These are phyloP conservation scores for Branchinecta lindahli DNA, from an alignment of 1,140 invertebrate species.

Conservation along the genomic window DNA sequence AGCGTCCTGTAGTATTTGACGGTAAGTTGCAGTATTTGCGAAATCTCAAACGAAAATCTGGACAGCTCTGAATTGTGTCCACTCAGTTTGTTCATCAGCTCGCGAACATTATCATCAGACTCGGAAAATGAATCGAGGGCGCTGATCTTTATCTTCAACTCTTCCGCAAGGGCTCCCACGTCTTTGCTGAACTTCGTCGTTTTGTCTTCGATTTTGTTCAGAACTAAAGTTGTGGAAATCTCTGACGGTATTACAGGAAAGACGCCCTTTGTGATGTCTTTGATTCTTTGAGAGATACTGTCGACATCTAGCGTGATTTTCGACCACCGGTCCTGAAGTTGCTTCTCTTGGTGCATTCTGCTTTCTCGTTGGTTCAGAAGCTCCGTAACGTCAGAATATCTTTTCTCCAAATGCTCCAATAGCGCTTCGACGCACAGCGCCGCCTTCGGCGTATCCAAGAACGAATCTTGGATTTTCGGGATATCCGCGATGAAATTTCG, in stretches of 20 bases:
- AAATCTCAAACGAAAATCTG: conserved; percentile 51
- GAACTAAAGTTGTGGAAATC: neutral
- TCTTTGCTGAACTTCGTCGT: neutral
- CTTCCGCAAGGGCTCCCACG: neutral
- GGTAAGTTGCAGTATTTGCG: conserved; percentile 51
- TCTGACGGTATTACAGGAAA: neutral
- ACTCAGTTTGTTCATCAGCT: conserved; percentile 42
- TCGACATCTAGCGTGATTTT: conserved; percentile 54
- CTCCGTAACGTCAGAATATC: conserved; percentile 46
- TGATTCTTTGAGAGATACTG: neutral
- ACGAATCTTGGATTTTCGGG: conserved; percentile 44
- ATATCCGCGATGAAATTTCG: conserved; percentile 50
- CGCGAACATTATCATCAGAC: conserved; percentile 19
- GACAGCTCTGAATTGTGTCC: conserved; percentile 49
- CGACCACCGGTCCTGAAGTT: conserved; percentile 48
- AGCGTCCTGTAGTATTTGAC: conserved; percentile 50
- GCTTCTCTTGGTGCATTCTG: conserved; percentile 41
- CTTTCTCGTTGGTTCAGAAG: conserved; percentile 52
- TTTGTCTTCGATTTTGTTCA: neutral
- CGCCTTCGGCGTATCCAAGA: conserved; percentile 52
- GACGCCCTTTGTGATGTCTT: neutral
- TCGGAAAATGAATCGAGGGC: neutral
- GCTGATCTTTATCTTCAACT: neutral
- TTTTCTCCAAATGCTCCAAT: conserved; percentile 48
- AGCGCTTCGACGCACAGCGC: conserved; percentile 49